Conservation (phyloP, 2,113 vertebrate species). For the Cryptomyrus ogoouensis region DNA sequence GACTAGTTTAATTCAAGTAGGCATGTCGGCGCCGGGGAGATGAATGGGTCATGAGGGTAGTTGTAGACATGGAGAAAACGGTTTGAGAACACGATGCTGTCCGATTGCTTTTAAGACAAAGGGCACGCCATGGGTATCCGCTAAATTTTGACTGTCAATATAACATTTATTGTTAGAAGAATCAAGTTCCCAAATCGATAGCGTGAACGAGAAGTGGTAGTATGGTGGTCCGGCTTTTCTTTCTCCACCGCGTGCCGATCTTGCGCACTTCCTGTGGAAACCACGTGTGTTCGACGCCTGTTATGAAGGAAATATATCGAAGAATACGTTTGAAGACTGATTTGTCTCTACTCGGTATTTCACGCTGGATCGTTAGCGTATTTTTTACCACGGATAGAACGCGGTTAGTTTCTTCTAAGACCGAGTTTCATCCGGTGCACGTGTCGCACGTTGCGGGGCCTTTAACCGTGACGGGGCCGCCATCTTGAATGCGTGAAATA, state of each 20-base stretch:
- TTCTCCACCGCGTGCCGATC: not conserved
- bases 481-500: conserved; percentile 46
- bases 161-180: not conserved
- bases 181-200: not conserved
- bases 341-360: not conserved
- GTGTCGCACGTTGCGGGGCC: not conserved
- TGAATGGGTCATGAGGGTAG: not conserved
- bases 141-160: not conserved
- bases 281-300: not conserved
- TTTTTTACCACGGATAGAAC: not conserved
- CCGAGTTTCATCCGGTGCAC: not conserved
- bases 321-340: not conserved
- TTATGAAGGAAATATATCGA: not conserved
- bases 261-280: not conserved
- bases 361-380: not conserved
- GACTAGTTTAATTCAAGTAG: not conserved
- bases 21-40: not conserved
- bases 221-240: not conserved
- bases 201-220: not conserved
- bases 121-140: not conserved
- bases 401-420: not conserved
- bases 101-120: not conserved
- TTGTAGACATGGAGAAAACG: not conserved
- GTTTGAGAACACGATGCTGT: not conserved
- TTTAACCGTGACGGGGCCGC: conserved; percentile 27